Evolutionary conservation across 2,113 vertebrate genomes (phyloP), one percentile per base, ranked within the genome.

Genomic region (Cyprinodon variegatus): DNA sequence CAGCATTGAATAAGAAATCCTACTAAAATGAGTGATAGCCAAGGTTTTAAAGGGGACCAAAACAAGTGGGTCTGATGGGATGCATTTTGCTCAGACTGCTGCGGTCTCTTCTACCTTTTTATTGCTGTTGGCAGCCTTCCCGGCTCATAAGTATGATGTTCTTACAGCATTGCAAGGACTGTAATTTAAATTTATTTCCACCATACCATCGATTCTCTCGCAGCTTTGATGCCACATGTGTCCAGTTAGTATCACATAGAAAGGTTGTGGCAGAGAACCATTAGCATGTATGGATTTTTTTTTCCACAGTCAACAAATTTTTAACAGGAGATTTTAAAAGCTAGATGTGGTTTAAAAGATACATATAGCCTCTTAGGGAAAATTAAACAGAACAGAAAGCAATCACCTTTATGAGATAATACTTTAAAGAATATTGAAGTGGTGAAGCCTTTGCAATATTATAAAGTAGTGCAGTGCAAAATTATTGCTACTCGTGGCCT

Each of bases 141-240:
- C 12, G 36, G 64, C 79, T 84, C 83, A 83, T 91, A 86, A 87
- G 81, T 70, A 65, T 75, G 84, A 90, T 84, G 80, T 76, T 78
- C 78, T 78, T 74, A 78, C 77, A 87, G 87, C 74, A 91, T 93
- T 86, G 90, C 81, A 79, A 78, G 60, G 20, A 37, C 78, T 59
- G 68, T 86, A 63, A 88, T 86, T 88, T 78, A 67, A 69, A 90
- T 90, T 77, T 88, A 89, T 90, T 85, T 72, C 79, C 3, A 46
- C 67, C 71, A 57, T 2, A 37, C 76, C 79, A 89, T 85, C 11
- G 76, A 86, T 89, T 79, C 67, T 74, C 69, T 61, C 65, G n/a
- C 69, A 68, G 43, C 70, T 65, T 11, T 61, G 71, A 11, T 74
- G 84, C 63, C 77, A 64, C 57, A 77, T 64, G 75, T 65, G 74